phyloP scores from a whole-genome alignment of 1,140 invertebrate species.

The Drosophila willistoni region DNA sequence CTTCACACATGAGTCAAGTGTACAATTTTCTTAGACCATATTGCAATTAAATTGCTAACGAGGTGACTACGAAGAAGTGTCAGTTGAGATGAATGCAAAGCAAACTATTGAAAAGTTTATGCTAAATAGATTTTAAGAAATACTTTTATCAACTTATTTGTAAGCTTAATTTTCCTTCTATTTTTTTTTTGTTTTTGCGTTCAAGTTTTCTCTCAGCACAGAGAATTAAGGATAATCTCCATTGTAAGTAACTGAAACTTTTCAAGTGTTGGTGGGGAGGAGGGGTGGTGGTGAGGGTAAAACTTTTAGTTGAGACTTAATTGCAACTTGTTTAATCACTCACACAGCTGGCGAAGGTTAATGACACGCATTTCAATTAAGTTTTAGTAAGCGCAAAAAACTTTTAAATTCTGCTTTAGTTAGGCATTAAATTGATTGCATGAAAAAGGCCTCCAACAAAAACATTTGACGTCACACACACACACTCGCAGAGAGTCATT shows the following conservation, averaged over 20 bases:
- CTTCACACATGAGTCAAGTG: background rate
- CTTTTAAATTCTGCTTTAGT: conserved; percentile 1
- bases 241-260: conserved; percentile 5
- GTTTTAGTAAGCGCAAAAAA: background rate
- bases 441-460: conserved; percentile 15
- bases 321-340: conserved; percentile 28
- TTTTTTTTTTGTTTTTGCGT: background rate
- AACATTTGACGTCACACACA: background rate
- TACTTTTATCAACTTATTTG: background rate
- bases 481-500: conserved; percentile 18
- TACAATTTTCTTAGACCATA: conserved; percentile 26
- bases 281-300: background rate
- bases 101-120: conserved; percentile 15
- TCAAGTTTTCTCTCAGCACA: background rate
- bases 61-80: conserved; percentile 7
- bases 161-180: background rate
- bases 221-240: background rate
- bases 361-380: conserved; percentile 42
- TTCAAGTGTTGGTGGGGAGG: background rate
- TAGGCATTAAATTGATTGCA: conserved; percentile 6
- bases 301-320: conserved; percentile 7
- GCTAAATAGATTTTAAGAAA: conserved; percentile 1
- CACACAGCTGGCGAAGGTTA: conserved; percentile 46
- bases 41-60: conserved; percentile 70
- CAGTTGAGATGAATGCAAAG: conserved; percentile 15